Base-by-base conservation (phyloP, 2,113 vertebrate genomes). In the Psilopogon haemacephalus region DNA sequence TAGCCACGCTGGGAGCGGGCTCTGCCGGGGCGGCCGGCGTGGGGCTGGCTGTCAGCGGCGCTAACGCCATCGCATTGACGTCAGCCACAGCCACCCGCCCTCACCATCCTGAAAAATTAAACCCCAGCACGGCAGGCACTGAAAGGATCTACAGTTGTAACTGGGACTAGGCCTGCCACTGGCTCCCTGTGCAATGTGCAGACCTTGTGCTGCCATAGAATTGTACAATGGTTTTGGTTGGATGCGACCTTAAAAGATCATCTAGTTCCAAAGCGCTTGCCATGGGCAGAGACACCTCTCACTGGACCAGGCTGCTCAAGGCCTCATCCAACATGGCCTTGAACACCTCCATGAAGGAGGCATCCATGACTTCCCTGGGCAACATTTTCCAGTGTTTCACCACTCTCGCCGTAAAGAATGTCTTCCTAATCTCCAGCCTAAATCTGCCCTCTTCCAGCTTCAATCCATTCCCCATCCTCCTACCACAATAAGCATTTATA, bases 161-260 rank as follows among this genome's bases (percentile, higher is more conserved):
- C 16, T 5, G 1, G 59, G 55, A 54, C 33, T 2, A 35, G 65
- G 68, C 62, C 68, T 72, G 48, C 21, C 58, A 28, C 37, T 4
- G 4, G 33, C 23, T 76, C 9, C 0, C 59, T 0, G 0, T 4
- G 26, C 42, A 38, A 20, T 0, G 0, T 0, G 1, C 2, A 5
- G 62, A 40, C 30, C 14, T n/a, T 3, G n/a, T 33, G 56, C 46
- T 48, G 46, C 21, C 35, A 6, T 5, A n/a, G 30, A 58, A 20
- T n/a, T 32, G 20, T n/a, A 58, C 32, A n/a, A 30, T 20, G 18
- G 30, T n/a, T n/a, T n/a, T 17, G 56, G 56, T n/a, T 58, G 56
- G 56, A 54, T 27, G 27, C 12, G 52, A 54, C 52, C 52, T 54
- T 28, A 27, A 26, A 26, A 24, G 52, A 26, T 14, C 30, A 32